Evolutionary conservation across 1,140 invertebrate genomes (phyloP).

Genomic region (Acromyrmex charruanus): DNA sequence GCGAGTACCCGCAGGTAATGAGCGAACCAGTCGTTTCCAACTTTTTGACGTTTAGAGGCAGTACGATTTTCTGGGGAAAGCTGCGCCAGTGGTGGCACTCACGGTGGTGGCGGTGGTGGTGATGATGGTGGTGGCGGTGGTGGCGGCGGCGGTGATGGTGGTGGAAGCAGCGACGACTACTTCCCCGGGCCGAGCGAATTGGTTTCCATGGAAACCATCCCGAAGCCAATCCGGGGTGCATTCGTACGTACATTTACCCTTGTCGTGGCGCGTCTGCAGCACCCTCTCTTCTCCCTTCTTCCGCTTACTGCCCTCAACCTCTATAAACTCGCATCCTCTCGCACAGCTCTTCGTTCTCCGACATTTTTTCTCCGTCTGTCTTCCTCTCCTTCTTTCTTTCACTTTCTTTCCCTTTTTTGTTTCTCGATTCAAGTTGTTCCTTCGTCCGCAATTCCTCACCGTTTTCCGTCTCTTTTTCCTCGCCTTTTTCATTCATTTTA

Average conservation of each 20-base stretch:
- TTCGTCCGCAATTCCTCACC: slow-evolving; percentile 24
- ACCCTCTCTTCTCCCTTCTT: slow-evolving; percentile 33
- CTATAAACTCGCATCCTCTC: slow-evolving; percentile 35
- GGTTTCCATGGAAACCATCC: slow-evolving; percentile 78
- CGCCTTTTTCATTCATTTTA: slow-evolving; percentile 31
- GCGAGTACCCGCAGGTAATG: slow-evolving; percentile 37
- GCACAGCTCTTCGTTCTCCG: neutral
- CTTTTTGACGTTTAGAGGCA: slow-evolving; percentile 65
- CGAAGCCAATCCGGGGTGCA: slow-evolving; percentile 78
- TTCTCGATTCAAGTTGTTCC: slow-evolving; percentile 21
- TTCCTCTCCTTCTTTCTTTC: neutral
- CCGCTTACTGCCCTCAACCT: slow-evolving; percentile 21
- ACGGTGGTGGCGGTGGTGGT: neutral
- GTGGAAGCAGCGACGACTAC: slow-evolving; percentile 53
- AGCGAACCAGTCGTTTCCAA: slow-evolving; percentile 44
- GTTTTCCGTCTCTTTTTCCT: neutral
- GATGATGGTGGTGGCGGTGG: slow-evolving; percentile 17
- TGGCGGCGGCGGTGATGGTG: slow-evolving; percentile 10
- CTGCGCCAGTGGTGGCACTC: slow-evolving; percentile 5
- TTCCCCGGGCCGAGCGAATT: slow-evolving; percentile 76
- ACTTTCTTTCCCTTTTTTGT: neutral
- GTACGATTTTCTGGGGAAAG: slow-evolving; percentile 33
- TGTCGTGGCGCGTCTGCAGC: slow-evolving; percentile 75
- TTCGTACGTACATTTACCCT: slow-evolving; percentile 78
- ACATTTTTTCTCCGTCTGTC: slow-evolving; percentile 26